Conservation (phyloP, 2,888 invertebrate genomes). For the Nebria salina region DNA sequence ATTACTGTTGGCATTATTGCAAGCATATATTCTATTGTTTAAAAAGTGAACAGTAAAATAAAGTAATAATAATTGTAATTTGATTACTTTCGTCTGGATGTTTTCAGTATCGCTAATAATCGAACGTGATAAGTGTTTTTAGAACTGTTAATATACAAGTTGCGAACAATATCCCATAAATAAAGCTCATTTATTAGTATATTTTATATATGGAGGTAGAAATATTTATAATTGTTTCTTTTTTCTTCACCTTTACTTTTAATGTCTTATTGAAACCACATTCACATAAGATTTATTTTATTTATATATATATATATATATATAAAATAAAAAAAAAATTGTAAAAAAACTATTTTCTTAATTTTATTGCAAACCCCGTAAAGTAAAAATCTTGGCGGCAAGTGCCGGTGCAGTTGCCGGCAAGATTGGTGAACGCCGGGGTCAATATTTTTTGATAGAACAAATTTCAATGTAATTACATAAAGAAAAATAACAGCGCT, state of each 20-base stretch:
- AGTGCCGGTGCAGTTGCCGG: no score
- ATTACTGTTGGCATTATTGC: conserved; percentile 36
- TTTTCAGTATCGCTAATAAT: conserved; percentile 3
- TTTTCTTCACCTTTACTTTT: neutral
- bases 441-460: no score
- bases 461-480: no score
- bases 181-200: neutral
- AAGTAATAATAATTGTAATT: conserved; percentile 40
- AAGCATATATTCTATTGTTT: conserved; percentile 29
- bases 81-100: conserved; percentile 31
- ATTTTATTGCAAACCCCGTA: no score
- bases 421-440: no score
- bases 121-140: conserved; percentile 1
- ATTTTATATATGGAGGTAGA: neutral
- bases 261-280: neutral
- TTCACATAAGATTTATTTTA: neutral
- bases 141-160: neutral
- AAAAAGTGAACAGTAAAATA: conserved; percentile 38
- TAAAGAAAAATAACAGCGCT: neutral
- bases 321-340: neutral
- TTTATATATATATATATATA: neutral
- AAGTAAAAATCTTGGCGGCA: no score
- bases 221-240: neutral
- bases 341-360: neutral
- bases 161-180: neutral